A percentile compares a stretch with the other conserved stretches of the same genome.
phyloP scores from a whole-genome alignment of 53 echinoderm and acorn worm species.

The Mesocentrotus franciscanus region DNA sequence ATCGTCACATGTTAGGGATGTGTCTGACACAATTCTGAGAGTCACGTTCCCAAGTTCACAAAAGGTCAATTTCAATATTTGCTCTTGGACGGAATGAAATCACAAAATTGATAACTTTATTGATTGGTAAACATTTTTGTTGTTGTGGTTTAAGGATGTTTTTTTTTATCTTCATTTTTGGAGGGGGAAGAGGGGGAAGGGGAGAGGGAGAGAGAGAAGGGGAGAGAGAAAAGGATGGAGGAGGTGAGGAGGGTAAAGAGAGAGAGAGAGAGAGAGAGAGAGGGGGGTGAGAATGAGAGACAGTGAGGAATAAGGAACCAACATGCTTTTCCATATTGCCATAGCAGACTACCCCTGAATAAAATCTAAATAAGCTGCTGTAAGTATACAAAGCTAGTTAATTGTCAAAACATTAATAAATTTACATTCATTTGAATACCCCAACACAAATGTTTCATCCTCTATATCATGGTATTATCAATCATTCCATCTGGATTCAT shows the following conservation, averaged over 20 bases:
- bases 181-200: not conserved
- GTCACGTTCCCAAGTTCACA: slow-evolving; percentile 31
- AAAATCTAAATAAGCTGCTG: not conserved
- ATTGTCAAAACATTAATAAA: too few relatives aligned
- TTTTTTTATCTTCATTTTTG: not conserved
- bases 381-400: too few relatives aligned
- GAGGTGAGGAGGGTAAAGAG: not conserved
- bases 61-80: not conserved
- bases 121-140: not conserved
- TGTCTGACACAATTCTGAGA: not conserved
- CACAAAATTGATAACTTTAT: not conserved
- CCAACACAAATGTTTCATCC: too few relatives aligned
- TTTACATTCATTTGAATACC: too few relatives aligned
- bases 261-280: not conserved
- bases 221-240: not conserved
- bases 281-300: not conserved
- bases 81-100: not conserved
- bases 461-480: too few relatives aligned
- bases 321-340: not conserved
- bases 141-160: not conserved
- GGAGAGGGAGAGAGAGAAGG: not conserved
- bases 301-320: not conserved
- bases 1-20: not conserved
- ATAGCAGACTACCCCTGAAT: not conserved
- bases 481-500: too few relatives aligned